Evolutionary conservation across 2,113 vertebrate genomes (phyloP).

Genomic region (Hystrix brachyura): DNA sequence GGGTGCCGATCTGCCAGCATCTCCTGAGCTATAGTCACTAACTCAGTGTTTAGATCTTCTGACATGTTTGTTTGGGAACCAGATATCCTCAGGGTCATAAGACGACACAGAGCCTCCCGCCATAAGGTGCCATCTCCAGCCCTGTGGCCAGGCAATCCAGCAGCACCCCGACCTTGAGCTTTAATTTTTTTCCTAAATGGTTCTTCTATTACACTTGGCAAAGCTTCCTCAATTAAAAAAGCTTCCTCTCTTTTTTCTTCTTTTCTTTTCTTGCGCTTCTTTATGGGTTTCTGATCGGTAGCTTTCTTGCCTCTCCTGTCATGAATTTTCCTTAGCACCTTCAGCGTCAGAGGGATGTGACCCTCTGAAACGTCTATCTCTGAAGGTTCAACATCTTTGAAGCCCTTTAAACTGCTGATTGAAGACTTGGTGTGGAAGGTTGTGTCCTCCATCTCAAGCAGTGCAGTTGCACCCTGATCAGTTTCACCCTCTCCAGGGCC

Average conservation of each 20-base stretch:
- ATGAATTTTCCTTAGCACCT: conserved; percentile 24
- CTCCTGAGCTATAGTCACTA: conserved; percentile 64
- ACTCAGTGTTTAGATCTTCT: conserved; percentile 57
- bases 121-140: not conserved
- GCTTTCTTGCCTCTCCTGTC: conserved; percentile 61
- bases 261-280: not conserved
- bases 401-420: not conserved
- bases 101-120: conserved; percentile 77
- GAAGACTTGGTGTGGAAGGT: not conserved
- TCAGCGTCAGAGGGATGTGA: not conserved
- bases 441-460: not conserved
- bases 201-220: not conserved
- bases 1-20: conserved; percentile 36
- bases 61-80: conserved; percentile 60
- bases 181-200: not conserved
- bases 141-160: not conserved
- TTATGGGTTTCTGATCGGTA: not conserved
- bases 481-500: not conserved
- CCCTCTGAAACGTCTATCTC: conserved; percentile 47
- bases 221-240: not conserved
- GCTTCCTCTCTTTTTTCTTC: not conserved
- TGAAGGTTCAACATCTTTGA: conserved; percentile 43
- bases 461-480: not conserved
- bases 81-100: conserved; percentile 79
- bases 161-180: not conserved